Conservation (phyloP, 2,888 invertebrate species). For the Galerucella pusilla region DNA sequence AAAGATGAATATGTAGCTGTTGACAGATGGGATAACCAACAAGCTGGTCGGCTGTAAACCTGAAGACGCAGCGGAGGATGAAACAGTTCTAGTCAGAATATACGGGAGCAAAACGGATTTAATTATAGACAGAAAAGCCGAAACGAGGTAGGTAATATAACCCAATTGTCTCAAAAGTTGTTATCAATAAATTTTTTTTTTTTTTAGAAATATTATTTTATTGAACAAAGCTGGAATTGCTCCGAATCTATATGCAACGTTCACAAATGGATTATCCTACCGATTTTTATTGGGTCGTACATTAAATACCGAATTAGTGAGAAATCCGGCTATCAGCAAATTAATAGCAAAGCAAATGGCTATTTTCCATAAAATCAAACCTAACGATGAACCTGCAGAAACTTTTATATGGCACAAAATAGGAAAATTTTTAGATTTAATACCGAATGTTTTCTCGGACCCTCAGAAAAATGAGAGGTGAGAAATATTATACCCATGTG, state of each 20-base stretch:
- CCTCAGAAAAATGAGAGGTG: constrained; percentile 32
- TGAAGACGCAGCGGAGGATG: constrained; percentile 65
- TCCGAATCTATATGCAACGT: constrained; percentile 88
- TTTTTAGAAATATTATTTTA: constrained; percentile 68
- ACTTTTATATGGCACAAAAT: constrained; percentile 83
- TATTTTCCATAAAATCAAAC: constrained; percentile 77
- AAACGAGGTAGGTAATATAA: constrained; percentile 70
- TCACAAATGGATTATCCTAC: constrained; percentile 94
- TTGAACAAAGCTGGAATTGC: constrained; percentile 82
- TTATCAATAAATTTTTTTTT: neutral
- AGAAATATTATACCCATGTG: neutral
- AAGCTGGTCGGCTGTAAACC: constrained; percentile 82
- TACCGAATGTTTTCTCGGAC: constrained; percentile 78
- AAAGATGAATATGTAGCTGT: constrained; percentile 71
- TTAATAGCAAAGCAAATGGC: constrained; percentile 87
- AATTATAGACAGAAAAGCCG: constrained; percentile 88
- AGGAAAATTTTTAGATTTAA: constrained; percentile 77
- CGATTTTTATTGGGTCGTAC: constrained; percentile 86
- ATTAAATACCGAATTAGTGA: constrained; percentile 74
- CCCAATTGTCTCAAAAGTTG: neutral
- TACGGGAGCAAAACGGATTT: constrained; percentile 95
- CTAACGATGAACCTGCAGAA: constrained; percentile 59
- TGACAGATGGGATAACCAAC: constrained; percentile 95
- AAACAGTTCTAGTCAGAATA: constrained; percentile 86
- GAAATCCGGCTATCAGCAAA: constrained; percentile 74